Evolutionary conservation across 2,888 invertebrate species (phyloP).

Genomic region (Tuta absoluta): DNA sequence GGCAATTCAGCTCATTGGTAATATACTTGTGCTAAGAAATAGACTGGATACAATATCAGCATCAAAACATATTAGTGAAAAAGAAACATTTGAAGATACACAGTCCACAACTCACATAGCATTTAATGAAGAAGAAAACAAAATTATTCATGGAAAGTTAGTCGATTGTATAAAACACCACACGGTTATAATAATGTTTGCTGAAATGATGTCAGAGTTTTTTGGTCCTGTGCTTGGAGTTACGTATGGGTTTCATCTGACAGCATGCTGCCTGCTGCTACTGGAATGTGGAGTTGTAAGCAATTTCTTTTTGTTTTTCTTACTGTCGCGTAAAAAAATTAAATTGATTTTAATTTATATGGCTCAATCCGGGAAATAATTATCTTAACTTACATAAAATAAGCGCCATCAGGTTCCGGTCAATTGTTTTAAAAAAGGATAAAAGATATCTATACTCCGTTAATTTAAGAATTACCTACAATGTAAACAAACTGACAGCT

Average conservation of each 20-base stretch:
- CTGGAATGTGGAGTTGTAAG: background rate
- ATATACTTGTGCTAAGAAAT: background rate
- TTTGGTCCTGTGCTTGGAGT: constrained; percentile 2
- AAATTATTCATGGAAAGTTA: background rate
- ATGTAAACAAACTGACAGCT: too few species aligned
- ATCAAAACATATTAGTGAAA: background rate
- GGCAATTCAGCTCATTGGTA: background rate
- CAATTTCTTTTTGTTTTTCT: background rate
- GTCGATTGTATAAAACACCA: background rate
- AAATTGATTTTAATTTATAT: too few species aligned
- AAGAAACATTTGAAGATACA: background rate
- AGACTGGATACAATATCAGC: background rate
- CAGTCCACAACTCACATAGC: background rate
- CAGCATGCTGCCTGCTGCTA: background rate
- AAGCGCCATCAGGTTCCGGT: too few species aligned
- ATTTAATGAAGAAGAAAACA: background rate
- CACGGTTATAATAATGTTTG: background rate
- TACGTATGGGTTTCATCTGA: background rate
- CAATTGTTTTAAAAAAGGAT: too few species aligned
- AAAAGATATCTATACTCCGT: too few species aligned
- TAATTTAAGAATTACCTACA: too few species aligned
- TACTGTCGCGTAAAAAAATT: background rate
- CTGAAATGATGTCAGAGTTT: background rate
- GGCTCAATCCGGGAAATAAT: too few species aligned
- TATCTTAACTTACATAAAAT: too few species aligned